Percentiles rank a stretch among this genome's conserved stretches.
Evolutionary conservation across 2,888 invertebrate species (phyloP).

Genomic region (Malthinus seriepunctatus): DNA sequence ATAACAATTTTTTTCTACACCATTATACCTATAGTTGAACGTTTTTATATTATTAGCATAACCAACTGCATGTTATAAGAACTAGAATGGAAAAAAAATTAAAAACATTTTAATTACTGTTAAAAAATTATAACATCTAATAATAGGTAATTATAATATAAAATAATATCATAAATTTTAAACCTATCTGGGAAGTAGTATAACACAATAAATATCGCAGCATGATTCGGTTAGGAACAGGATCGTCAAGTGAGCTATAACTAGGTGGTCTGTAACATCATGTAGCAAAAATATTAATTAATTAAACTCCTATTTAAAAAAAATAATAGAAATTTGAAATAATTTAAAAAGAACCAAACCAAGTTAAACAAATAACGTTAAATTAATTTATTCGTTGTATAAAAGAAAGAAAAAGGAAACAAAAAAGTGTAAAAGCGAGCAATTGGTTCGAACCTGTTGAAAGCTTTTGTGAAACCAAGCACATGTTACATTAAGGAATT

Average conservation of each 20-base stretch:
- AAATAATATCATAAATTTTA: conserved; percentile 29
- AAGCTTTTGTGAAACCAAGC: conserved; percentile 21
- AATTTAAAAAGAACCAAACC: too few species aligned
- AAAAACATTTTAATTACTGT: conserved; percentile 15
- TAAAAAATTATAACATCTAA: conserved; percentile 16
- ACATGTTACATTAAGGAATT: conserved; percentile 26
- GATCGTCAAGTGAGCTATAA: conserved; percentile 30
- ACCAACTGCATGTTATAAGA: background rate
- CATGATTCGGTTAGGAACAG: conserved; percentile 32
- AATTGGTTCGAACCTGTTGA: conserved; percentile 13
- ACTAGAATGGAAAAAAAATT: conserved; percentile 8
- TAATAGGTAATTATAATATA: conserved; percentile 26
- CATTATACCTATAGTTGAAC: background rate
- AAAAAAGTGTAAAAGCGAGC: background rate
- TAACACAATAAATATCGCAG: conserved; percentile 33
- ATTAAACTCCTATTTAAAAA: conserved; percentile 31
- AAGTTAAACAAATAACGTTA: too few species aligned
- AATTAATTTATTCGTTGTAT: background rate
- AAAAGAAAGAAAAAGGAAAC: too few species aligned
- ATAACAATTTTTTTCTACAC: too few species aligned
- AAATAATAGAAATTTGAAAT: conserved; percentile 20
- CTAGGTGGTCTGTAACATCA: conserved; percentile 34
- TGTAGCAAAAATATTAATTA: conserved; percentile 32
- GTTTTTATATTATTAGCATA: background rate
- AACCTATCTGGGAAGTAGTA: conserved; percentile 29